Conservation (phyloP, 2,797 vertebrate species). For the Falco naumanni region DNA sequence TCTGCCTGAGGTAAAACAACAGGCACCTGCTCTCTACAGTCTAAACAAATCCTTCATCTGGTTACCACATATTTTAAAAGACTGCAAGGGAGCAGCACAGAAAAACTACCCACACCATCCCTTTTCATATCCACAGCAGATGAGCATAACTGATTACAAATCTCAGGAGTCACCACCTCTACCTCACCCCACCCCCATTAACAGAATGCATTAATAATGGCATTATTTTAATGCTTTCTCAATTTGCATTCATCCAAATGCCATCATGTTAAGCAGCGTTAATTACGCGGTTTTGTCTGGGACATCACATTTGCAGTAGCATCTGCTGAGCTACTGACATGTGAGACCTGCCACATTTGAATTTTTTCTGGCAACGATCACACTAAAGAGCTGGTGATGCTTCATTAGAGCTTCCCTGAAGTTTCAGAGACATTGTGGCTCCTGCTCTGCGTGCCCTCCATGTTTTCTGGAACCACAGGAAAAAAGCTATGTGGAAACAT, state of each 20-base stretch:
- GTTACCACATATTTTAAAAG: neutral
- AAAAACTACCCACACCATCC: neutral
- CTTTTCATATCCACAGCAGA: neutral
- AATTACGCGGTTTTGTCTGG: conserved; percentile 33
- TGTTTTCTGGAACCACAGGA: neutral
- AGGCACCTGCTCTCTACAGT: neutral
- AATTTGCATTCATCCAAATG: conserved; percentile 55
- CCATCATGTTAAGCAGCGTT: neutral
- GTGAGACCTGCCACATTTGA: neutral
- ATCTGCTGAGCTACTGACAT: conserved; percentile 9
- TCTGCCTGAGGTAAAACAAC: neutral
- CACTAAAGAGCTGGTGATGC: neutral
- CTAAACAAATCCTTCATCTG: neutral
- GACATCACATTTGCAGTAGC: conserved; percentile 5
- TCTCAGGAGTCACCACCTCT: neutral
- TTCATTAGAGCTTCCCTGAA: neutral
- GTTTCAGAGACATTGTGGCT: neutral
- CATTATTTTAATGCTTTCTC: conserved; percentile 26
- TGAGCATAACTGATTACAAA: neutral
- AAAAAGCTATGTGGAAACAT: neutral
- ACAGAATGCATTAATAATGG: conserved; percentile 24
- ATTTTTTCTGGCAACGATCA: neutral
- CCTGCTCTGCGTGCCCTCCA: neutral
- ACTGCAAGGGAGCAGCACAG: neutral
- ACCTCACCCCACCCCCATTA: neutral